Conservation (phyloP, 2,888 invertebrate species). For the Bellardia bayeri region DNA sequence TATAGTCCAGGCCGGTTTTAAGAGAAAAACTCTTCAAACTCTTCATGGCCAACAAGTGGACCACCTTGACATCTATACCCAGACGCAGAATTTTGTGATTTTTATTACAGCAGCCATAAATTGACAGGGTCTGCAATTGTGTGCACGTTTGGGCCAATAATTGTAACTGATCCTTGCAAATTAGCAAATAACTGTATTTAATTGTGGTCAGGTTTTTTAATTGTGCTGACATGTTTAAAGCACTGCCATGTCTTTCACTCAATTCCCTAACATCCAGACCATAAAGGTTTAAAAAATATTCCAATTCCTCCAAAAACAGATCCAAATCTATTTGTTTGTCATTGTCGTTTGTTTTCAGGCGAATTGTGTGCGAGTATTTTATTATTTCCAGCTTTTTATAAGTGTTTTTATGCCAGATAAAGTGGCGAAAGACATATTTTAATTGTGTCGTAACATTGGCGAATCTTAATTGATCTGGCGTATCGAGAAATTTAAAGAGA, state of each 20-base stretch:
- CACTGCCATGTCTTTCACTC: conserved; percentile 37
- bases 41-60: conserved; percentile 4
- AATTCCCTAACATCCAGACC: conserved; percentile 26
- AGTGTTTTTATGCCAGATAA: background rate
- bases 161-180: conserved; percentile 31
- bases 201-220: conserved; percentile 32
- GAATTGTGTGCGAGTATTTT: conserved; percentile 29
- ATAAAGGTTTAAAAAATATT: conserved; percentile 53
- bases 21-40: conserved; percentile 43
- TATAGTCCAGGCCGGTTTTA: background rate
- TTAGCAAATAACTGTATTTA: conserved; percentile 24
- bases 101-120: conserved; percentile 49
- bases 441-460: conserved; percentile 36
- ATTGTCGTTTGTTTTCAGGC: background rate
- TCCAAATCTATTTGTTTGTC: background rate
- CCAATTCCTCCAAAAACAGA: conserved; percentile 28
- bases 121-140: conserved; percentile 20
- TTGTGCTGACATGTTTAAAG: background rate
- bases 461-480: conserved; percentile 41
- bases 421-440: conserved; percentile 4
- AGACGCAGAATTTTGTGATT: conserved; percentile 20
- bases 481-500: conserved; percentile 28
- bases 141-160: conserved; percentile 29
- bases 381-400: conserved; percentile 32
- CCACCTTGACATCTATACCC: conserved; percentile 6